Percentiles rank a stretch among this genome's conserved stretches.
Conservation (phyloP, 2,113 vertebrate species). For the Rutilus rutilus region DNA sequence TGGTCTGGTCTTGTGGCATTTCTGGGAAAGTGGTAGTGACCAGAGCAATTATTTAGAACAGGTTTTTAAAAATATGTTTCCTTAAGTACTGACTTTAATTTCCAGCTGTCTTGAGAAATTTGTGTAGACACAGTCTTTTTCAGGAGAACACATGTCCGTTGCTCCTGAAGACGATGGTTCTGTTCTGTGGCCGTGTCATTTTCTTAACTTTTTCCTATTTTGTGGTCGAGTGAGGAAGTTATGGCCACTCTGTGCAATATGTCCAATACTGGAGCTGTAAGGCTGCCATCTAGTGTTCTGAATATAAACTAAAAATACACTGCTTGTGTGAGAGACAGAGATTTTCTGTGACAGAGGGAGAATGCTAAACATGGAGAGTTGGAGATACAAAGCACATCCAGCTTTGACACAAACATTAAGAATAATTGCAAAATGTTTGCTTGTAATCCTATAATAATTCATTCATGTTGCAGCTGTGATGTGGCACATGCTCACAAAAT, state of each 20-base stretch:
- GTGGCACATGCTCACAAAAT: neutral
- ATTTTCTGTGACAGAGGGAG: neutral
- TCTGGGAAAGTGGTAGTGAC: neutral
- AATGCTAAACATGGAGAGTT: neutral
- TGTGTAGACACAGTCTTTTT: neutral
- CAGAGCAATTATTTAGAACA: neutral
- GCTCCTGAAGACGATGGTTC: conserved; percentile 5
- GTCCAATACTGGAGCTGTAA: conserved; percentile 36
- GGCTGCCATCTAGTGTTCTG: conserved; percentile 57
- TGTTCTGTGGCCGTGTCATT: conserved; percentile 25
- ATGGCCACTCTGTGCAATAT: conserved; percentile 31
- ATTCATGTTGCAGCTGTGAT: neutral
- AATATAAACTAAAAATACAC: neutral
- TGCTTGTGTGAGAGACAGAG: neutral
- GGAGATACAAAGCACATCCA: neutral
- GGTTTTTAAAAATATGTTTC: neutral
- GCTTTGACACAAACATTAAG: neutral
- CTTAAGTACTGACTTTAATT: neutral
- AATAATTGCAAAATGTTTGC: no score
- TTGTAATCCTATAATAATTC: neutral
- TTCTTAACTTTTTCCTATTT: conserved; percentile 24
- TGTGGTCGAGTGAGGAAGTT: neutral
- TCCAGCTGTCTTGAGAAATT: neutral
- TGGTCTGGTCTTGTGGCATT: neutral
- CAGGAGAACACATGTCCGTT: neutral